Base-by-base conservation (phyloP, 2,797 vertebrate species). In the Sebastes umbrosus region DNA sequence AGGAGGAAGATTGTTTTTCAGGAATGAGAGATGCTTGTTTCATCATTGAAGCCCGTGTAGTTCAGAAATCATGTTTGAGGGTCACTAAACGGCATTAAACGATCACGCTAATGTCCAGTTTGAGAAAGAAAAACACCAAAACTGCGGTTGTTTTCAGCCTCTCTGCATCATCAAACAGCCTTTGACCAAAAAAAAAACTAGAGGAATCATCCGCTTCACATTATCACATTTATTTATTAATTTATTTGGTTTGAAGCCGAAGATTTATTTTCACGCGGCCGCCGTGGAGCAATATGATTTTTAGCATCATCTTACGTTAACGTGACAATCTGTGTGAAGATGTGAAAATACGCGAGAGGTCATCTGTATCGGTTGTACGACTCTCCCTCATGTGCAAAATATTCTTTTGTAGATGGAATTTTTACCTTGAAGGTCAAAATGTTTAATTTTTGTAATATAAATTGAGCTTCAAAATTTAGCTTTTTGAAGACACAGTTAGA, bases 141-240 rank as follows among this genome's bases (percentile, higher is more conserved):
- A 81, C 50, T 62, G 60, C 71, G 27, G 74, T 31, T 24, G 32
- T 67, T 80, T 67, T 32, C 73, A 55, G 85, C 87, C 85, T 84
- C 90, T 83, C 87, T 82, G 89, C 87, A 88, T 90, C 91, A 87
- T 91, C 88, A 79, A 88, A 90, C 89, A 95, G 93, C 94, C 92
- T 94, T 93, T 92, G 90, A 95, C 93, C 94, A 94, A 95, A 95
- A 94, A 93, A 89, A 94, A 89, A 88, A 91, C 82, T 80, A 63
- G 71, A 84, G 75, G 36, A 85, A 88, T 87, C 82, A 84, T 88
- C 88, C 50, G 73, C 83, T 89, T 87, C 84, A 84, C 75, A 43
- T 64, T 46, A 16, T 43, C 84, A 46, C 69, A 18, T 77, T 60
- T 73, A 20, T 63, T 76, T 54, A 60, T 82, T 85, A 57, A 46